Evolutionary conservation across 1,140 invertebrate genomes (phyloP).

Genomic region (Camponotus pennsylvanicus): DNA sequence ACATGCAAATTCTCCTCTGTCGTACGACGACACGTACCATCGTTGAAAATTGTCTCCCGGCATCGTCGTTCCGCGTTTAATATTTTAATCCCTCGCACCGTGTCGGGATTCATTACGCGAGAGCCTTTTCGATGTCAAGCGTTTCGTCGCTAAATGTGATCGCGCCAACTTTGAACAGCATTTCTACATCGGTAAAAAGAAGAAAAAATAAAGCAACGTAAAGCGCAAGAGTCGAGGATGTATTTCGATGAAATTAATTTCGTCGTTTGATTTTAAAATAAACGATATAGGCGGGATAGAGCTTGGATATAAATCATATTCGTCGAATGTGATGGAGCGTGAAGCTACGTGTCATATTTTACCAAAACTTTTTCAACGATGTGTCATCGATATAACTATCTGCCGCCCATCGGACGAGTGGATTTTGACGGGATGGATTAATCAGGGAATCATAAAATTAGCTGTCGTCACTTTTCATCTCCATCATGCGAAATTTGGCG

Average conservation of each 20-base stretch:
- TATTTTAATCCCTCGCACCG: conserved; percentile 49
- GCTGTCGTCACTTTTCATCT: conserved; percentile 62
- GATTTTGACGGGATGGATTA: conserved; percentile 41
- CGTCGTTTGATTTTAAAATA: background rate
- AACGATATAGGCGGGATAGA: background rate
- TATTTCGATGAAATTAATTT: conserved; percentile 10
- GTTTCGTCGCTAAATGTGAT: background rate
- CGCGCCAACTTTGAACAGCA: background rate
- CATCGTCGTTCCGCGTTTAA: conserved; percentile 40
- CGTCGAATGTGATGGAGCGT: conserved; percentile 14
- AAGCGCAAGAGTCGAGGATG: no score
- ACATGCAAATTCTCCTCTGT: conserved; percentile 43
- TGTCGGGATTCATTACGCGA: conserved; percentile 35
- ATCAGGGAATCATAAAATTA: conserved; percentile 59
- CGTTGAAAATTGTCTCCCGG: conserved; percentile 43
- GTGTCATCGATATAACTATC: conserved; percentile 42
- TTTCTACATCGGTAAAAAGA: background rate
- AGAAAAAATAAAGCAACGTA: no score
- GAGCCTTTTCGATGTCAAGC: conserved; percentile 38
- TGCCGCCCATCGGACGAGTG: conserved; percentile 10
- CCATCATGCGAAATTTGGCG: conserved; percentile 48
- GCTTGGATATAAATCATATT: conserved; percentile 12
- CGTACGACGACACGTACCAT: conserved; percentile 40
- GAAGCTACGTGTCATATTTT: conserved; percentile 14
- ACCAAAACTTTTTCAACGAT: conserved; percentile 33